Evolutionary conservation across 2,113 vertebrate genomes (phyloP), one percentile per base, ranked within the genome.

Genomic region (Alligator sinensis): DNA sequence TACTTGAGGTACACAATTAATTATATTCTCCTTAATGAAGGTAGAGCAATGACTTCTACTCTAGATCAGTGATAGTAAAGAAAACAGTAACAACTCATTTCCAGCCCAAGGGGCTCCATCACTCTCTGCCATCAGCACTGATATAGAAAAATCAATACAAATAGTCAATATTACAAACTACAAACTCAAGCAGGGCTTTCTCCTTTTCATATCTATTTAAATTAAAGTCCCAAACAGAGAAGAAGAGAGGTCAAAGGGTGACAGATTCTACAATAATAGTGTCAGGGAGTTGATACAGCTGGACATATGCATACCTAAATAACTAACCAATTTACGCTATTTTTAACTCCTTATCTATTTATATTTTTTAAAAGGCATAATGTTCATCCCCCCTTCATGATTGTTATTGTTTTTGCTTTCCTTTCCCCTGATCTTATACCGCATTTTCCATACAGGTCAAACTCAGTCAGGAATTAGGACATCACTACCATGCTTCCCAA

Each of bases 341-440:
- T 62, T 9, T 62, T 62, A 89, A 76, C 47, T 27, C 12, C 5
- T 28, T 72, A 1, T 1, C 28, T 24, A 15, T 17, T 79, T 7
- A 59, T 4, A 68, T 9, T 28, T 27, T 57, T 22, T 17, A 58
- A 22, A 82, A 58, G 15, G 7, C 47, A 47, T 47, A 47, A 47
- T 47, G 47, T 75, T n/a, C 24, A 24, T 1, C 24, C 4, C 34
- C 34, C 19, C 5, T 17, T 3, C 14, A 15, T 0, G 1, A 64
- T 54, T 3, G 2, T 4, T 24, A 14, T 5, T 17, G 4, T 25
- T 8, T 30, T 84, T 72, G 3, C 6, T 93, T 81, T 60, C 11
- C 3, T 18, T 6, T 82, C 91, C 30, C 27, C 30, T 68, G 14
- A 24, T 8, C 58, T 25, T 18, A 79, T 11, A 27, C 6, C 58